Percentiles rank a stretch among this genome's conserved stretches.
Conservation (phyloP, 2,113 vertebrate genomes). For the Vanacampus margaritifer region DNA sequence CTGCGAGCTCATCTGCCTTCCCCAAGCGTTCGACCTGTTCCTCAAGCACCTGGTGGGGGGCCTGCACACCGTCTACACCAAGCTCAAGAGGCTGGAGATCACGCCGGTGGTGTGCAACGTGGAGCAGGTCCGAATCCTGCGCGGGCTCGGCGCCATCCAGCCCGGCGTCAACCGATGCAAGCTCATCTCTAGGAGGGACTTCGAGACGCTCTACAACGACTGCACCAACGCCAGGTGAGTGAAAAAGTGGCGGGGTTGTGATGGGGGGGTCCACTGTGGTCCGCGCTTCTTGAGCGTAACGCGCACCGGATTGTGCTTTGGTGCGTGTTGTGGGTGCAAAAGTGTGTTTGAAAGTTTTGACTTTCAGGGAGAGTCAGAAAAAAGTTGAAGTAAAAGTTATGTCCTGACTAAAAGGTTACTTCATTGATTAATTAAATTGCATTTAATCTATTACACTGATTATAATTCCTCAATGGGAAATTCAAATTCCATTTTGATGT, state of each 20-base stretch:
- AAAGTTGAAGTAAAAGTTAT: not conserved
- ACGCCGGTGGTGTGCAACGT: conserved; percentile 98
- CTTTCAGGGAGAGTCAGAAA: not conserved
- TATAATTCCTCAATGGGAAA: not conserved
- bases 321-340: not conserved
- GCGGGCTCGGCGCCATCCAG: conserved; percentile 95
- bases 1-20: conserved; percentile 96
- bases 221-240: conserved; percentile 97
- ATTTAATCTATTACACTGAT: not conserved
- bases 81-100: conserved; percentile 98
- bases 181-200: conserved; percentile 97
- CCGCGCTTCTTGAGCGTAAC: not conserved
- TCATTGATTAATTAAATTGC: not conserved
- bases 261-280: not conserved
- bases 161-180: conserved; percentile 98
- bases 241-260: not conserved
- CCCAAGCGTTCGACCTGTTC: conserved; percentile 98
- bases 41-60: conserved; percentile 98
- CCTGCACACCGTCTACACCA: conserved; percentile 98
- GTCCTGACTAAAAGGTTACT: not conserved
- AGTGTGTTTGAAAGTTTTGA: not conserved
- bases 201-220: conserved; percentile 98
- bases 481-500: too few relatives aligned
- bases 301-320: not conserved
- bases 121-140: conserved; percentile 96